Percentiles rank a stretch among this genome's conserved stretches.
phyloP scores from a whole-genome alignment of 2,888 invertebrate genomes.

The Bombyx huttoni region DNA sequence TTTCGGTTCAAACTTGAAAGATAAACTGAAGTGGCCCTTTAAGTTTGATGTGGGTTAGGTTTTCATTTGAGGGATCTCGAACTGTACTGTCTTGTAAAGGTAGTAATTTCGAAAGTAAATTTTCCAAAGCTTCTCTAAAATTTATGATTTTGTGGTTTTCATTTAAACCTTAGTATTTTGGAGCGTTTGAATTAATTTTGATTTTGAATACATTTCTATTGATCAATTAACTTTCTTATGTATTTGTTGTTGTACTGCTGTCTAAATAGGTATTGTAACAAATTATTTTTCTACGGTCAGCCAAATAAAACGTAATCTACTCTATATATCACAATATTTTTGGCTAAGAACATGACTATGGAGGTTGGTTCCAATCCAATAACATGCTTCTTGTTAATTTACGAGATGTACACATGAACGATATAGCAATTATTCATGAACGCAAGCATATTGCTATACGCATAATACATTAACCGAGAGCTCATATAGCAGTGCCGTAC shows the following conservation, averaged over 20 bases:
- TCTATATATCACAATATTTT: neutral
- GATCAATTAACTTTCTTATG: no score
- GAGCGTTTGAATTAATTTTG: neutral
- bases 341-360: neutral
- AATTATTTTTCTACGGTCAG: no score
- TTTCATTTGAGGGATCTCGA: neutral
- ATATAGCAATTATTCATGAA: neutral
- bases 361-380: neutral
- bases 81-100: neutral
- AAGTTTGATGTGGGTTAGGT: neutral
- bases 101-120: neutral
- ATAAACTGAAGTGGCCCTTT: neutral
- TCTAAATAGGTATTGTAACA: no score
- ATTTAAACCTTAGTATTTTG: neutral
- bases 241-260: no score
- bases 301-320: no score
- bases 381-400: neutral
- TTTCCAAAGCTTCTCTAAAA: neutral
- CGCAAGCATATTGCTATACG: neutral
- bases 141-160: neutral
- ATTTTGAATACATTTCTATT: no score
- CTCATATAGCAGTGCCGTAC: conserved; percentile 7
- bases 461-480: conserved; percentile 5
- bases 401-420: neutral
- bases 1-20: conserved; percentile 1